These are phyloP conservation scores for Synanthedon vespiformis DNA, from an alignment of 2,888 invertebrate species.

Conservation along the genomic window DNA sequence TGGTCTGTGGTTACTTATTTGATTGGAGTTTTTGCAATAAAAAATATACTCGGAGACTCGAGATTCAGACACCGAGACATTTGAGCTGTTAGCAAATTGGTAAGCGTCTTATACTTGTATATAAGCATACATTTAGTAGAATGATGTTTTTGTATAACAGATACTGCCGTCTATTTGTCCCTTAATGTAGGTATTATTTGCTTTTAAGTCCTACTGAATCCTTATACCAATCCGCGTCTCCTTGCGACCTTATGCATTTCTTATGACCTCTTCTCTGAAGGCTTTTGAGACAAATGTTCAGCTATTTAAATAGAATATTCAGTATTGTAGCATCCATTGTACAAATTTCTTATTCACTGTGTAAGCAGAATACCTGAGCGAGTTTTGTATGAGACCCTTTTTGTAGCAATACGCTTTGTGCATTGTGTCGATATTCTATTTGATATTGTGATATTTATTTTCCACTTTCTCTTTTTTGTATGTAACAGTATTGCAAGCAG, in stretches of 20 bases:
- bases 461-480: not conserved
- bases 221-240: constrained; percentile 21
- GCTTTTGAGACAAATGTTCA: constrained; percentile 57
- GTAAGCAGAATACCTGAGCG: constrained; percentile 41
- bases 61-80: too few relatives aligned
- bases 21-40: too few relatives aligned
- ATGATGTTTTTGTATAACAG: too few relatives aligned
- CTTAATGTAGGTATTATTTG: constrained; percentile 25
- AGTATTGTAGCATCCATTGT: constrained; percentile 52
- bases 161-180: not conserved
- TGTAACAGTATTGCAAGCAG: not conserved
- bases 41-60: too few relatives aligned
- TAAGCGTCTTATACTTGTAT: too few relatives aligned
- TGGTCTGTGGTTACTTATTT: too few relatives aligned
- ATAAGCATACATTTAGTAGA: too few relatives aligned
- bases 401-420: constrained; percentile 18
- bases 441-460: not conserved
- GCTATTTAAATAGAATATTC: constrained; percentile 60
- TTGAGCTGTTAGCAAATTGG: too few relatives aligned
- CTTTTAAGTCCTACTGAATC: constrained; percentile 23
- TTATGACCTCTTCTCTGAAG: constrained; percentile 45
- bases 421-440: not conserved
- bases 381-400: constrained; percentile 20
- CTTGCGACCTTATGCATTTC: constrained; percentile 48
- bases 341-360: constrained; percentile 53